phyloP scores from a whole-genome alignment of 2,113 vertebrate genomes.

The Megaptera novaeangliae region DNA sequence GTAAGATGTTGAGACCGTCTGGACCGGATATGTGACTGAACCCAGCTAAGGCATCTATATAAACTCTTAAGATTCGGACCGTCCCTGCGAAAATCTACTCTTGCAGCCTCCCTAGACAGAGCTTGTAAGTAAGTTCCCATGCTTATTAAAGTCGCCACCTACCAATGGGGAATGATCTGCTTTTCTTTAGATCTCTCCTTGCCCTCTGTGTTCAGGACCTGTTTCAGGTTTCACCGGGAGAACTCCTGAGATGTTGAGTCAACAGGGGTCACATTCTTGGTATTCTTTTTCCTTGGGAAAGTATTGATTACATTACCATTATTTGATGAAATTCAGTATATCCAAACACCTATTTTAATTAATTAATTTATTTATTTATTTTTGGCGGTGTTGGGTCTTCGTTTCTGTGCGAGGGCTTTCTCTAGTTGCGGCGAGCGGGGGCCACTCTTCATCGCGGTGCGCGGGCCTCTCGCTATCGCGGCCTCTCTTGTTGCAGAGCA shows the following conservation, averaged over 20 bases:
- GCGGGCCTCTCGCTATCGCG: no score
- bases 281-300: not conserved
- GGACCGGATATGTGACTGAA: not conserved
- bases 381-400: no score
- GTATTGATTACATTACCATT: not conserved
- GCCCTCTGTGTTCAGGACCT: not conserved
- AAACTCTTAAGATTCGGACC: not conserved
- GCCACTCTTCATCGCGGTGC: no score
- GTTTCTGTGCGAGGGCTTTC: no score
- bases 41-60: not conserved
- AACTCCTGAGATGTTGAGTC: not conserved
- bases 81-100: fast-evolving
- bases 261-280: not conserved
- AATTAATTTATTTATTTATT: no score
- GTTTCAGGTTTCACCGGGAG: not conserved
- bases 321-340: not conserved
- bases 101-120: fast-evolving
- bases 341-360: not conserved
- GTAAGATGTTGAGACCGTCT: not conserved
- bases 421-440: no score
- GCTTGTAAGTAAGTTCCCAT: not conserved
- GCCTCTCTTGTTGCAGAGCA: no score
- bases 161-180: not conserved
- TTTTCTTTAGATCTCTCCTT: not conserved
- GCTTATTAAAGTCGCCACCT: not conserved